Conservation (phyloP, 1,140 invertebrate genomes). For the Drosophila sp. region DNA sequence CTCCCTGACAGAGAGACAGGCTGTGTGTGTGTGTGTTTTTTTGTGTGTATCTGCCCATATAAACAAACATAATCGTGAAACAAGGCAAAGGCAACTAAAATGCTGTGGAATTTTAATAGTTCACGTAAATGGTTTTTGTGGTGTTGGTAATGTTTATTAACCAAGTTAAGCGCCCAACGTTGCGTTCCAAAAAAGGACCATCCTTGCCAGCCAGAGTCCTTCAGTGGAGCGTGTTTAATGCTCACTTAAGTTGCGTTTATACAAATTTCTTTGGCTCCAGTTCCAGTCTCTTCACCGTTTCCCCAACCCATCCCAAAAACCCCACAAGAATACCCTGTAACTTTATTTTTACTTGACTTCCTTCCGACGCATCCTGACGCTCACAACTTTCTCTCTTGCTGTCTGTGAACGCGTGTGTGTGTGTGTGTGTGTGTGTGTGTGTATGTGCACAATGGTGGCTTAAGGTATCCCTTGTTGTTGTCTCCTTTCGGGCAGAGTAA, state of each 20-base stretch:
- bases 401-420: no score
- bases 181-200: slow-evolving; percentile 19
- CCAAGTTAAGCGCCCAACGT: slow-evolving; percentile 66
- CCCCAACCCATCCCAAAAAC: background rate
- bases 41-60: slow-evolving; percentile 54
- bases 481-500: background rate
- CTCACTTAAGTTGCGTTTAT: slow-evolving; percentile 82
- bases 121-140: slow-evolving; percentile 80
- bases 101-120: slow-evolving; percentile 80
- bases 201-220: slow-evolving; percentile 38
- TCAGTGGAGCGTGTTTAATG: slow-evolving; percentile 77
- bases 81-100: slow-evolving; percentile 68
- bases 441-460: slow-evolving; percentile 15
- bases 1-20: background rate
- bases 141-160: slow-evolving; percentile 83
- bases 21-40: slow-evolving; percentile 2
- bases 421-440: slow-evolving; percentile 11
- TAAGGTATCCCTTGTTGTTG: slow-evolving; percentile 28
- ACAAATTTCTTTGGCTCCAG: slow-evolving; percentile 67
- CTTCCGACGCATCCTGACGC: slow-evolving; percentile 27
- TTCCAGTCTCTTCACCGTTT: background rate
- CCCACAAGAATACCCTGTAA: slow-evolving; percentile 35
- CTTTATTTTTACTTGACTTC: slow-evolving; percentile 33
- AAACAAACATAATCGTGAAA: slow-evolving; percentile 79
- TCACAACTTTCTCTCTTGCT: slow-evolving; percentile 30